Conservation (phyloP, 2,113 vertebrate species). For the Campylomormyrus tamandua region DNA sequence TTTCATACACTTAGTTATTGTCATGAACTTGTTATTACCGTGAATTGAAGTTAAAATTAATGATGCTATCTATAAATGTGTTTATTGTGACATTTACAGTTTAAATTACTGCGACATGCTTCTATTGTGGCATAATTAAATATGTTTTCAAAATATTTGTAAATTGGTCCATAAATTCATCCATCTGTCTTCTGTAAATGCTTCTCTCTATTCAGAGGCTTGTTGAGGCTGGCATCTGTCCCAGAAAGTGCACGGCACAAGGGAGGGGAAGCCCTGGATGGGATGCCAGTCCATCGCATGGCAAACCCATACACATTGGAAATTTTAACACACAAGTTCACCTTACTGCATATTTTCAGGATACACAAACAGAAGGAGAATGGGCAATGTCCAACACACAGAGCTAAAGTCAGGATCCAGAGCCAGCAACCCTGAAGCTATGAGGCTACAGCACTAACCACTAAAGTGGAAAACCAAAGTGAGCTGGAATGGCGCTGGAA, state of each 20-base stretch:
- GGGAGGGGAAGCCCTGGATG: not conserved
- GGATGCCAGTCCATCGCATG: not conserved
- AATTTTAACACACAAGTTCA: not conserved
- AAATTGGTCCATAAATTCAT: not conserved
- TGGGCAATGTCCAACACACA: not conserved
- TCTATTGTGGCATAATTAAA: not conserved
- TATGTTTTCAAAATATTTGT: not conserved
- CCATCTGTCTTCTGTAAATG: not conserved
- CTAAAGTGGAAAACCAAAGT: not conserved
- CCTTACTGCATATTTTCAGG: not conserved
- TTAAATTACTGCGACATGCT: not conserved
- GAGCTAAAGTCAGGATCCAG: not conserved
- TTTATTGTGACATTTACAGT: not conserved
- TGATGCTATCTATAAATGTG: not conserved
- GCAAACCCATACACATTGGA: not conserved
- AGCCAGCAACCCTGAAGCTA: not conserved
- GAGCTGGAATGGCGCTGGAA: not conserved
- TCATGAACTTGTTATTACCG: not conserved
- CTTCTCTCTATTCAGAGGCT: not conserved
- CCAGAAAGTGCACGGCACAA: not conserved
- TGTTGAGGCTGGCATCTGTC: not conserved
- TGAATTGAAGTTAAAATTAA: not conserved
- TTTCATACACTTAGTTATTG: conserved; percentile 3
- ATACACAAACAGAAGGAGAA: not conserved
- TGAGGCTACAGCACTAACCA: not conserved